These are phyloP conservation scores for Ceuthmochares aereus DNA, from an alignment of 2,113 vertebrate species.

Conservation along the genomic window DNA sequence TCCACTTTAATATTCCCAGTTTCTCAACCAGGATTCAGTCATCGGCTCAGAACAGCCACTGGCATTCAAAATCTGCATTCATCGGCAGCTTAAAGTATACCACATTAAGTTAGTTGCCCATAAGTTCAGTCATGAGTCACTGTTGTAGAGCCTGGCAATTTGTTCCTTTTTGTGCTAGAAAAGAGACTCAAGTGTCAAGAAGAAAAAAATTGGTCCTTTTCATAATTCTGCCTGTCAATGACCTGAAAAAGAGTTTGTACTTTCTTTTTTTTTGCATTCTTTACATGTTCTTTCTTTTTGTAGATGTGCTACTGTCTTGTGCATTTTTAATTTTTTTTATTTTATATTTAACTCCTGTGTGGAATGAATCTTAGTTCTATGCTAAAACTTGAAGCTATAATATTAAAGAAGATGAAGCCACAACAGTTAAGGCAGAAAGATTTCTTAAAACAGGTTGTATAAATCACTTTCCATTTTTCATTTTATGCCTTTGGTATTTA, in stretches of 20 bases:
- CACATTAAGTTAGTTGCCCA: background rate
- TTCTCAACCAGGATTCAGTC: background rate
- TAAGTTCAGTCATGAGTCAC: background rate
- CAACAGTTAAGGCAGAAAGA: background rate
- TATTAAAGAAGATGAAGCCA: background rate
- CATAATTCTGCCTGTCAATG: background rate
- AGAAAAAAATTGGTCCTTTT: background rate
- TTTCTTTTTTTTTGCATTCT: background rate
- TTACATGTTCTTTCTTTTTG: background rate
- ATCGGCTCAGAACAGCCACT: background rate
- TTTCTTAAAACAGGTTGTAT: background rate
- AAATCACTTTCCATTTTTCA: background rate
- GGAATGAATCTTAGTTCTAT: background rate
- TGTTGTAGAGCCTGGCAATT: background rate
- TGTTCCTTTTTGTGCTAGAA: background rate
- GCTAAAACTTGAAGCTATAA: background rate
- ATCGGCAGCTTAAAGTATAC: background rate
- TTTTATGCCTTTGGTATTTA: background rate
- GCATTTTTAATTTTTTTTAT: background rate
- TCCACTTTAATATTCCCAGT: background rate
- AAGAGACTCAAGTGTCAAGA: background rate
- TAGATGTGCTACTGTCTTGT: background rate
- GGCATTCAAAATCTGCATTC: background rate
- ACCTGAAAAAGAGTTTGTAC: background rate
- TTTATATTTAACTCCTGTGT: background rate